Conservation (phyloP, 2,113 vertebrate genomes). For the Macquaria australasica region DNA sequence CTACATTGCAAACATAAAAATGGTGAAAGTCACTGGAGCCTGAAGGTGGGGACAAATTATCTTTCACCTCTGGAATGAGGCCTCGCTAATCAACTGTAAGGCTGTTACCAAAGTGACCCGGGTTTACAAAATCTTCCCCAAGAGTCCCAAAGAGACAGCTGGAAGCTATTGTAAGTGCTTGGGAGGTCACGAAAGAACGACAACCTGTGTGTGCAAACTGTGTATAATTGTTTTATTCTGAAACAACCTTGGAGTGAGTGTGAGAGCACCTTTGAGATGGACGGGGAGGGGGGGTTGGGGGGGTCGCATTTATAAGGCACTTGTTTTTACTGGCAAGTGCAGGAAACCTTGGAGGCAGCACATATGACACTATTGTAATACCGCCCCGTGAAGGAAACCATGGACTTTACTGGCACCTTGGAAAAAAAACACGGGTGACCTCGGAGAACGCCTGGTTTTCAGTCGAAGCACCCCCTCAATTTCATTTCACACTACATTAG, state of each 20-base stretch:
- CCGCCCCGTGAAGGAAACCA: constrained; percentile 54
- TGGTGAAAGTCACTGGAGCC: constrained; percentile 17
- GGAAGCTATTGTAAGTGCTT: constrained; percentile 73
- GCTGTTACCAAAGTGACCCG: constrained; percentile 71
- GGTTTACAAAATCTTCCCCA: constrained; percentile 69
- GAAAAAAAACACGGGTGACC: constrained; percentile 54
- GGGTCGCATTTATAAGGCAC: constrained; percentile 66
- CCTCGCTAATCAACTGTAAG: constrained; percentile 70
- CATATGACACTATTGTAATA: constrained; percentile 52
- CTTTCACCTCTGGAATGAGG: constrained; percentile 73
- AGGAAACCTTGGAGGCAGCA: constrained; percentile 74
- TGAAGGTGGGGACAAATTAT: constrained; percentile 73
- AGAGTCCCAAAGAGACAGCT: constrained; percentile 76
- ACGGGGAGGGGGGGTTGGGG: neutral
- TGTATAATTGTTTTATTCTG: constrained; percentile 82
- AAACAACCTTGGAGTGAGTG: constrained; percentile 74
- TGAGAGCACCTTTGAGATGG: constrained; percentile 69
- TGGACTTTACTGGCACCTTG: constrained; percentile 64
- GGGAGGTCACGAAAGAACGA: constrained; percentile 48
- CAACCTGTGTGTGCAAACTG: constrained; percentile 57
- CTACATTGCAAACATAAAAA: constrained; percentile 17
- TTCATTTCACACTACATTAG: constrained; percentile 80
- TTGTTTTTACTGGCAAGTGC: constrained; percentile 81
- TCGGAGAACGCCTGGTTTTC: constrained; percentile 53
- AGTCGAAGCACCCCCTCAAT: constrained; percentile 47